Evolutionary conservation across 1,140 invertebrate genomes (phyloP), one percentile per base, ranked within the genome.

Genomic region (Mamestra configurata): DNA sequence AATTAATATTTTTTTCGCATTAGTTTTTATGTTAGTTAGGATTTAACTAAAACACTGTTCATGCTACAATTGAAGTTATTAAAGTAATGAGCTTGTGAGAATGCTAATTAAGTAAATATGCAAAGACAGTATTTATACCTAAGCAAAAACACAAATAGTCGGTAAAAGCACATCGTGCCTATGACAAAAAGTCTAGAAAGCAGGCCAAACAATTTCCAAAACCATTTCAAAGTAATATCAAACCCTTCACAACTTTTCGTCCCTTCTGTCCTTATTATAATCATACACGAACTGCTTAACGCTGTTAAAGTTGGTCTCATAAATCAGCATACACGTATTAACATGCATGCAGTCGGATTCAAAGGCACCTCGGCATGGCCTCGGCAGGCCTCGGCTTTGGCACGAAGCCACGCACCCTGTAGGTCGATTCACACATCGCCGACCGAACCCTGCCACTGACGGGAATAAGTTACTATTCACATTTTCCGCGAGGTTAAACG

Each of bases 331-430:
- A 80, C 46, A 75, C 78, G 80, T 61, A 77, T 82, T 78, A 79
- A 83, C 85, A 84, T 80, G 73, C 59, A 79, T 80, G 78, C 83
- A 83, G 81, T 76, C 84, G 71, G 66, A 78, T 79, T 40, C 77
- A 78, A 79, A 68, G 80, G 83, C 37, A 40, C 55, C 61, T 66
- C 35, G 70, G 27, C 43, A 31, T 15, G 13, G 11, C 8, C 43
- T 49, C 43, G 43, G 43, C 43, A 40, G 37, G 37, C 43, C 70
- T 87, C 88, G 88, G 88, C 43, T 73, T 87, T 89, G 88, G 88
- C 88, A 85, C 13, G 20, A 70, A 68, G 88, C 88, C 88, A 85
- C 80, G 83, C 80, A 82, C 81, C 78, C 78, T 68, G 71, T 80
- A 24, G 80, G 79, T 82, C 77, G 76, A 80, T 76, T 76, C 72